Percentiles rank a stretch among this genome's conserved stretches.
phyloP scores from a whole-genome alignment of 1,140 invertebrate genomes.

The Drosophila kepulauana region DNA sequence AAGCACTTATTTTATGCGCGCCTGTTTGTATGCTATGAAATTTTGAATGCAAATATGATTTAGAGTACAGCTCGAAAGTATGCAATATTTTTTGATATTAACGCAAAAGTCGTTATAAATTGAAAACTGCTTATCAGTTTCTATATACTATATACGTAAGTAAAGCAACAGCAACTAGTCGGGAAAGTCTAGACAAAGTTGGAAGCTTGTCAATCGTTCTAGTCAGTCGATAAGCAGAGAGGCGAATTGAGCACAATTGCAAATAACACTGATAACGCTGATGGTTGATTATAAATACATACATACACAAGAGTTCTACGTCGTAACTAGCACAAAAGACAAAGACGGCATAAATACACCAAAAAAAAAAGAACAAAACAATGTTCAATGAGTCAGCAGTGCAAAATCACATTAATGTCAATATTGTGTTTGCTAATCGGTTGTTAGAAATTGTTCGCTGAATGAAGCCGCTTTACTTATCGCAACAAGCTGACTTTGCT shows the following conservation, averaged over 20 bases:
- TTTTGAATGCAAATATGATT: background rate
- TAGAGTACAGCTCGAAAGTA: background rate
- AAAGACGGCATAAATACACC: conserved; percentile 17
- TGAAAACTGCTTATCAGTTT: background rate
- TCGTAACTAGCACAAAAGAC: conserved; percentile 25
- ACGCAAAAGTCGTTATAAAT: background rate
- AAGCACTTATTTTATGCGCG: background rate
- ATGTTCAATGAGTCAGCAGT: conserved; percentile 35
- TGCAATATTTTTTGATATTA: background rate
- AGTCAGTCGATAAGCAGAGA: conserved; percentile 23
- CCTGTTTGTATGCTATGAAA: background rate
- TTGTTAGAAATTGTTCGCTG: conserved; percentile 10
- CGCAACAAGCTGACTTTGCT: conserved; percentile 12
- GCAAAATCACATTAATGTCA: background rate
- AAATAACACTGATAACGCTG: conserved; percentile 35
- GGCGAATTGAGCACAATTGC: conserved; percentile 23
- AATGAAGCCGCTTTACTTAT: conserved; percentile 31
- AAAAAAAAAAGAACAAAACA: conserved; percentile 13
- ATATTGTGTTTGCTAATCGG: conserved; percentile 16
- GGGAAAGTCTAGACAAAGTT: conserved; percentile 12
- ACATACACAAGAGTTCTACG: conserved; percentile 30
- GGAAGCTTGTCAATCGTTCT: conserved; percentile 2
- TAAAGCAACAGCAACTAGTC: background rate
- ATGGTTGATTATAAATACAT: background rate
- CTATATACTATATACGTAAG: background rate